Conservation (phyloP, 2,797 vertebrate species). For the Pelobates cultripes region DNA sequence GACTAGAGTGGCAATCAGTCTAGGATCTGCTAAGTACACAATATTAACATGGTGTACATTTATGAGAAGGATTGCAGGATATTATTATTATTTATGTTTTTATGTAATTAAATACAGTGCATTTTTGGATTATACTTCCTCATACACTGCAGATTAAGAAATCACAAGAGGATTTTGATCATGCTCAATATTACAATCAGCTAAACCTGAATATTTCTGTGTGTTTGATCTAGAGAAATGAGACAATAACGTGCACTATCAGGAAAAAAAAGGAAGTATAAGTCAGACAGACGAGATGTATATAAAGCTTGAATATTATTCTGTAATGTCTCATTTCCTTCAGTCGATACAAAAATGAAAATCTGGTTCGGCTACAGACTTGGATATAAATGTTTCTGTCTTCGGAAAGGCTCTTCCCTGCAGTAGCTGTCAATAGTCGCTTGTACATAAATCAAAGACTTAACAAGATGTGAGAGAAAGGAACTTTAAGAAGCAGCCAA, state of each 20-base stretch:
- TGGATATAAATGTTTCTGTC: slow-evolving; percentile 25
- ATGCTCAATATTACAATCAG: neutral
- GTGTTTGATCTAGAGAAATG: neutral
- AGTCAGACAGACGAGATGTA: neutral
- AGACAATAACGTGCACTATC: neutral
- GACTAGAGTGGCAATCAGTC: too few species aligned
- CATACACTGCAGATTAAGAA: neutral
- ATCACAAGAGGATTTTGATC: neutral
- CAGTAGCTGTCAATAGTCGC: slow-evolving; percentile 21
- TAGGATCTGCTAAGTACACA: too few species aligned
- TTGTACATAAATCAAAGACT: slow-evolving; percentile 11
- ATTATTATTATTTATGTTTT: too few species aligned
- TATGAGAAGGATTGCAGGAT: too few species aligned
- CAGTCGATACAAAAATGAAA: slow-evolving; percentile 17
- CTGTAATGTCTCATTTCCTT: slow-evolving; percentile 11
- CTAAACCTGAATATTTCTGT: neutral
- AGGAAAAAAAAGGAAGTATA: neutral
- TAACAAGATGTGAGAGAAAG: slow-evolving; percentile 5
- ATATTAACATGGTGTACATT: too few species aligned
- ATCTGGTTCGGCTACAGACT: slow-evolving; percentile 14
- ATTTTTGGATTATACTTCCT: too few species aligned
- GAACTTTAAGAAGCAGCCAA: too few species aligned
- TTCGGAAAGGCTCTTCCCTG: slow-evolving; percentile 9
- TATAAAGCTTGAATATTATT: neutral
- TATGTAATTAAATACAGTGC: too few species aligned